Evolutionary conservation across 2,797 vertebrate species (phyloP).

Genomic region (Glyptemys insculpta): DNA sequence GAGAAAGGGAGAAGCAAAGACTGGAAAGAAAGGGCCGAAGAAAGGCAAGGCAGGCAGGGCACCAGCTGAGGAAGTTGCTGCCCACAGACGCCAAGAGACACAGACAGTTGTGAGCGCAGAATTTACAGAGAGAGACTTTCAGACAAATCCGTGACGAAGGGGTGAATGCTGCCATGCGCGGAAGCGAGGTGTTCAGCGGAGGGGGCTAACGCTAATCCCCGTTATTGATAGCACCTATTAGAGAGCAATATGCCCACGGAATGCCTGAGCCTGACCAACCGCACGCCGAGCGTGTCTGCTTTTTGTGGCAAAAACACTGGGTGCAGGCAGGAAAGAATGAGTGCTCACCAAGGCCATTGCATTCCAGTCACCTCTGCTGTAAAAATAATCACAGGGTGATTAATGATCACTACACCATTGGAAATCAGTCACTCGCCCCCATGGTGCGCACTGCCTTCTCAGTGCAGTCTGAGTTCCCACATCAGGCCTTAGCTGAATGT

Average conservation of each 20-base stretch:
- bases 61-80: background rate
- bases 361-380: background rate
- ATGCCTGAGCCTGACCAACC: conserved; percentile 29
- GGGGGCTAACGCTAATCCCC: background rate
- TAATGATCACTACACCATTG: conserved; percentile 11
- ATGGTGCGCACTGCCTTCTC: background rate
- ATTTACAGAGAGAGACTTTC: background rate
- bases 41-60: background rate
- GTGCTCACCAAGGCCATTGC: conserved; percentile 16
- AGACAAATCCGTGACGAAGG: background rate
- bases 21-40: background rate
- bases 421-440: background rate
- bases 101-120: background rate
- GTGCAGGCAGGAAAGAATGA: conserved; percentile 4
- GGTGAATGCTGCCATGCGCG: background rate
- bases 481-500: background rate
- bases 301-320: conserved; percentile 48
- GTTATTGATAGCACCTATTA: conserved; percentile 9
- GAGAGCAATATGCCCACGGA: conserved; percentile 7
- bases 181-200: fast-evolving
- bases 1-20: background rate
- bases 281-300: conserved; percentile 33
- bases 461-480: background rate
- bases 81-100: background rate
- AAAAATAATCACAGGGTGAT: conserved; percentile 31